Base-by-base conservation (phyloP, 2,113 vertebrate species). In the Elachura formosa region DNA sequence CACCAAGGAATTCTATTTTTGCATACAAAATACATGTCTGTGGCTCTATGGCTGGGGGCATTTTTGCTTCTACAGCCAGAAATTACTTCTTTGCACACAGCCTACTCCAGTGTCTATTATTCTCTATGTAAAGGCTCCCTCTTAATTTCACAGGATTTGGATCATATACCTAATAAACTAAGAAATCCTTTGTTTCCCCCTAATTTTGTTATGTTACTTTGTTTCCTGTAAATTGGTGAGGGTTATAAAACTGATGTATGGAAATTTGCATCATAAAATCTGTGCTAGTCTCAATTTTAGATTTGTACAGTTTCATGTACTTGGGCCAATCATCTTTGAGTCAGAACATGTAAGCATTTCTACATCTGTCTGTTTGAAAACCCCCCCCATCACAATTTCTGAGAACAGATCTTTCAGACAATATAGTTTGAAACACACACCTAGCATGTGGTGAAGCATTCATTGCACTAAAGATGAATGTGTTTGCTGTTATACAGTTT, bases 351-450 rank as follows among this genome's bases (percentile, higher is more conserved):
- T 52, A 76, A 59, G 52, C 73, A 58, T 69, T 93, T 77, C 61
- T 87, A 61, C 49, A 67, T 58, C 69, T 87, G 48, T 43, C 15
- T 86, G 55, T 87, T 83, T 89, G 67, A 69, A 96, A 95, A 43
- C 40, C 33, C 45, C 69, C 69, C 71, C 20, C 10, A 64, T 46
- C 54, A n/a, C 5, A 29, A 34, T 88, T 79, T 93, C 91, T 68
- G 93, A 94, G 84, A 96, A 84, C 69, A 63, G 56, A 82, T 89
- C 19, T 92, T 48, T 58, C 90, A 96, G 94, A 95, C 83, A 89
- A 46, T 75, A 74, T 26, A 84, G 73, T 68, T 49, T 62, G 84
- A 94, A 97, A 92, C 63, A 94, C 61, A 63, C 43, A 89, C 31
- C 81, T 93, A 54, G 81, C 12, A 71, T 82, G 77, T 40, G 45